Evolutionary conservation across 2,888 invertebrate genomes (phyloP).

Genomic region (Clistopyga incitator): DNA sequence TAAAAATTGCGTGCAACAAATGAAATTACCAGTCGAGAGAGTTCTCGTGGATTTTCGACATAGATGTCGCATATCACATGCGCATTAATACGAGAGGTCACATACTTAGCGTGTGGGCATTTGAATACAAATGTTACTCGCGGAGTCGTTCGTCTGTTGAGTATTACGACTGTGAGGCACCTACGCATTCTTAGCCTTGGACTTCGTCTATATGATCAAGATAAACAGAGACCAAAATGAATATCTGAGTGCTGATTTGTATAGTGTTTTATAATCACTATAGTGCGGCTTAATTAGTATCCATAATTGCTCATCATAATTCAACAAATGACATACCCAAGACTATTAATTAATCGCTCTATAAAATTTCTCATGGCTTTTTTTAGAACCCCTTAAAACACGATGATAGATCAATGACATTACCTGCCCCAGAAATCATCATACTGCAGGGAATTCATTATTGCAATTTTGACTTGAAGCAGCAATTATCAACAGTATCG

Average conservation of each 20-base stretch:
- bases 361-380: too few species aligned
- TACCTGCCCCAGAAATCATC: too few species aligned
- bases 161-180: slow-evolving; percentile 10
- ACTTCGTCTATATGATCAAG: slow-evolving; percentile 23
- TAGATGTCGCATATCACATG: background rate
- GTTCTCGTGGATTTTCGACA: background rate
- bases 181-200: slow-evolving; percentile 23
- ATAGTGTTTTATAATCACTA: background rate
- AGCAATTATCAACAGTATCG: too few species aligned
- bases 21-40: too few species aligned
- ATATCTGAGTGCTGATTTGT: background rate
- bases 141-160: slow-evolving; percentile 7
- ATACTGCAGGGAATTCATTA: too few species aligned
- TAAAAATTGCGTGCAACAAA: background rate
- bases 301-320: background rate
- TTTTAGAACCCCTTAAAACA: too few species aligned
- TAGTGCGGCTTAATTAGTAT: background rate
- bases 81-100: background rate
- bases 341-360: background rate
- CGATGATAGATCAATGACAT: too few species aligned
- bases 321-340: background rate
- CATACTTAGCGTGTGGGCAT: slow-evolving; percentile 24
- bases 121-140: slow-evolving; percentile 33
- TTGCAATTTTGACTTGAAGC: too few species aligned
- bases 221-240: background rate